phyloP scores from a whole-genome alignment of 1,140 invertebrate species.

The Drosophila cardini region DNA sequence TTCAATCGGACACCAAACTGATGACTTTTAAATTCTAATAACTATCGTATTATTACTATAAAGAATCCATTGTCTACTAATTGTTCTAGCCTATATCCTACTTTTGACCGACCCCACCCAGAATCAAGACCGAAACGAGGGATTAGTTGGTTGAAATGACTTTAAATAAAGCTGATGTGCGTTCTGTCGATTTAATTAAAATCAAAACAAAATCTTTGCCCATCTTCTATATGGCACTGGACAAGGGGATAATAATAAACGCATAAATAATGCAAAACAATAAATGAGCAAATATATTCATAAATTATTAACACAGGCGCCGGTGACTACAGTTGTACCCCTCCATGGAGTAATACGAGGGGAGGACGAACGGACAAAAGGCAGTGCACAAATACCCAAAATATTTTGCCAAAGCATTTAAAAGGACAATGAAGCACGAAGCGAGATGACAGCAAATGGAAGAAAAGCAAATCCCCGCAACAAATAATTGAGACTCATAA shows the following conservation, averaged over 20 bases:
- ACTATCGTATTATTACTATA: neutral
- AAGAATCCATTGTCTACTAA: constrained; percentile 7
- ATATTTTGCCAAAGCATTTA: constrained; percentile 82
- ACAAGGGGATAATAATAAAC: constrained; percentile 68
- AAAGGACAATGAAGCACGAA: constrained; percentile 81
- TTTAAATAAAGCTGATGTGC: constrained; percentile 75
- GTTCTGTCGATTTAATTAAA: constrained; percentile 78
- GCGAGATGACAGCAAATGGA: constrained; percentile 52
- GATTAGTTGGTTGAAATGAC: constrained; percentile 70
- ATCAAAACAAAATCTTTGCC: constrained; percentile 78
- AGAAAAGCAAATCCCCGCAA: constrained; percentile 81
- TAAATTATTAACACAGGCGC: constrained; percentile 74
- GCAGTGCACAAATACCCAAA: constrained; percentile 72
- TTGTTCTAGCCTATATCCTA: constrained; percentile 6
- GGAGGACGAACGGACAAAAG: constrained; percentile 50
- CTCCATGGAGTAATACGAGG: neutral
- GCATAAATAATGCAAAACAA: constrained; percentile 82
- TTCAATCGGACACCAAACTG: neutral
- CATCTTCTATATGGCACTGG: constrained; percentile 28
- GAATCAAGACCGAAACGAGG: constrained; percentile 21
- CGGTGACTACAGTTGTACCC: constrained; percentile 29
- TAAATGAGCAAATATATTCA: constrained; percentile 83
- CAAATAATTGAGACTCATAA: constrained; percentile 83
- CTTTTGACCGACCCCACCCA: neutral
- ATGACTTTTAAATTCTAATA: constrained; percentile 1